Evolutionary conservation across 2,888 invertebrate species (phyloP), one percentile per base, ranked within the genome.

Genomic region (Molorchus minor): DNA sequence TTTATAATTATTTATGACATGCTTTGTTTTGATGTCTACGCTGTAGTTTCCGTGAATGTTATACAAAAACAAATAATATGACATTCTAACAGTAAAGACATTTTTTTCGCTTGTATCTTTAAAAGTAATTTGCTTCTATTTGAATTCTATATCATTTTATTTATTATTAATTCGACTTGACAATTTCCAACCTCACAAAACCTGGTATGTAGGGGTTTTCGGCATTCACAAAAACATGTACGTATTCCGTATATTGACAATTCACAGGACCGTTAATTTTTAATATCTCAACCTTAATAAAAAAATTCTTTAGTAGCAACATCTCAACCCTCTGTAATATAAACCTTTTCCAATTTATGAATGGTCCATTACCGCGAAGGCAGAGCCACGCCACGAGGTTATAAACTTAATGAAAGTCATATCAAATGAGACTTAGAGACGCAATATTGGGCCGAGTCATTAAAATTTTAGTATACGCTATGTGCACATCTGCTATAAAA

Each of bases 331-430:
- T 40, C 17, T 7, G 38, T 36, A 36, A 21, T 41, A 64, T 61
- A 52, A 55, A 60, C 61, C 29, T 57, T 29, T 53, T 36, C 52
- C 30, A 57, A 58, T 47, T 57, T 57, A 64, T 64, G 43, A 45
- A 53, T 33, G 29, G 49, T 40, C 59, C 59, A 61, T 59, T 63
- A 59, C 64, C 57, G 58, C 59, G 61, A 65, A 59, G 60, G 60
- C 62, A 57, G 61, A 61, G 59, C 59, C 58, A 25, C 30, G n/a
- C 43, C 49, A 58, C 58, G n/a, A n/a, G n/a, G n/a, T n/a, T 62
- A 62, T 71, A 69, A 71, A 70, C 65, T 69, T 71, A 70, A 71
- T 71, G 71, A 70, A 71, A 69, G 68, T 69, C 67, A 64, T 66
- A 71, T 68, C 67, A 64, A 64, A 71, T 62, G 65, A 62, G 63